These are phyloP conservation scores for Ceyx margarethae DNA, from an alignment of 2,113 vertebrate genomes.

Conservation along the genomic window DNA sequence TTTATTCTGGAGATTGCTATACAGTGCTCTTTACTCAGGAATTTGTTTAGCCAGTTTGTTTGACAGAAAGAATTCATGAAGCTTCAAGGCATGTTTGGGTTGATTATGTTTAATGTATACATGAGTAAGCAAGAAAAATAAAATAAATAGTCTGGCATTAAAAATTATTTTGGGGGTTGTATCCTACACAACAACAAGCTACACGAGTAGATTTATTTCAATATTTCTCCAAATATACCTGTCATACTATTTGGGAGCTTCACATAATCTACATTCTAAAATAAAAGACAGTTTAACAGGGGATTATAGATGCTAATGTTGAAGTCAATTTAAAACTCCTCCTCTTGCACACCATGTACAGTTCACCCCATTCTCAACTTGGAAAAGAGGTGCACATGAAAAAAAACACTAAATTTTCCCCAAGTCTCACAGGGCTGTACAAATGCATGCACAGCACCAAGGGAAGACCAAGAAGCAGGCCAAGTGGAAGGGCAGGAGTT, in stretches of 20 bases:
- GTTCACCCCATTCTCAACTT: not conserved
- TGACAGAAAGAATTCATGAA: not conserved
- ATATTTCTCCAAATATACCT: not conserved
- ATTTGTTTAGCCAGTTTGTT: not conserved
- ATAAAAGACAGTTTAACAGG: not conserved
- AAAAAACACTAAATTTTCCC: not conserved
- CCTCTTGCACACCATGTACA: not conserved
- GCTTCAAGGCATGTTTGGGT: not conserved
- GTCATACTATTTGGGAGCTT: not conserved
- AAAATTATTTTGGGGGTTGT: not conserved
- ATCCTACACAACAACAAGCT: not conserved
- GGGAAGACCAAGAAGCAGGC: not conserved
- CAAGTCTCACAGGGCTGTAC: not conserved
- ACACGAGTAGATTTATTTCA: not conserved
- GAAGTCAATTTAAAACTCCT: not conserved
- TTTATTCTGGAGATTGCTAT: not conserved
- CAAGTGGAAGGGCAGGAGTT: not conserved
- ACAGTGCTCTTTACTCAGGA: not conserved
- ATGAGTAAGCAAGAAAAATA: not conserved
- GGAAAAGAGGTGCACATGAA: not conserved
- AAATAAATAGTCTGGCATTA: not conserved
- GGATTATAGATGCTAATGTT: not conserved
- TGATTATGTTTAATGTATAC: not conserved
- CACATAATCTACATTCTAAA: not conserved
- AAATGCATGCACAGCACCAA: not conserved